Base-by-base conservation (phyloP, 2,113 vertebrate genomes). In the Anhinga rufa region DNA sequence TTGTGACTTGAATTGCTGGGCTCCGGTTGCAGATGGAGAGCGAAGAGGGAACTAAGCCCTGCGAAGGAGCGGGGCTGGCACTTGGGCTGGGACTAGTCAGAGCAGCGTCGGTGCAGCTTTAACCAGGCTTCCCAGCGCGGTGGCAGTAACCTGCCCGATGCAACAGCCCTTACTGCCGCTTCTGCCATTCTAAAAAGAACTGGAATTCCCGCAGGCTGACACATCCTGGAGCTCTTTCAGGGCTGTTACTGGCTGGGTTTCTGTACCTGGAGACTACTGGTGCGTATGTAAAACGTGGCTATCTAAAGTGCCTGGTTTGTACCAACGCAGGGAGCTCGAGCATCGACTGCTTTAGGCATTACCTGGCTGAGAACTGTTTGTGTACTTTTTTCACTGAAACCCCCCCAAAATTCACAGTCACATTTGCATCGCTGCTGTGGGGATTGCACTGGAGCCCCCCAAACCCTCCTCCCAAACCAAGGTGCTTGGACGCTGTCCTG, bases 261-360 rank as follows among this genome's bases (percentile, higher is more conserved):
- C 57, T 89, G 4, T 24, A 40, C 60, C 51, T 72, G 14, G 1
- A 75, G 64, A 88, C 61, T 38, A 62, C 6, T 71, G 88, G 49
- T 94, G 66, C 17, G 14, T 24, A 19, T 80, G 31, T 76, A 38
- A n/a, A 31, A 7, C 29, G 36, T 0, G 20, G 68, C 80, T 72
- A 81, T 65, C 81, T 84, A 21, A 60, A 96, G 93, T 93, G 81
- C 76, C 94, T 96, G 72, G 51, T 90, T 93, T 86, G 44, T 91
- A 16, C 72, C 66, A 81, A 1, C 19, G 62, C 9, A 49, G 38
- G 38, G 29, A 74, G 42, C 17, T 4, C 19, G 51, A 86, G 69
- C 22, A 46, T 3, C 60, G 64, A 46, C 36, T 57, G 81, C 61
- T 72, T 61, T 14, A 74, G 38, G 46, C 34, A 14, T 32, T 80